Evolutionary conservation across 2,797 vertebrate species (phyloP).

Genomic region (Chromobotia macracanthus): DNA sequence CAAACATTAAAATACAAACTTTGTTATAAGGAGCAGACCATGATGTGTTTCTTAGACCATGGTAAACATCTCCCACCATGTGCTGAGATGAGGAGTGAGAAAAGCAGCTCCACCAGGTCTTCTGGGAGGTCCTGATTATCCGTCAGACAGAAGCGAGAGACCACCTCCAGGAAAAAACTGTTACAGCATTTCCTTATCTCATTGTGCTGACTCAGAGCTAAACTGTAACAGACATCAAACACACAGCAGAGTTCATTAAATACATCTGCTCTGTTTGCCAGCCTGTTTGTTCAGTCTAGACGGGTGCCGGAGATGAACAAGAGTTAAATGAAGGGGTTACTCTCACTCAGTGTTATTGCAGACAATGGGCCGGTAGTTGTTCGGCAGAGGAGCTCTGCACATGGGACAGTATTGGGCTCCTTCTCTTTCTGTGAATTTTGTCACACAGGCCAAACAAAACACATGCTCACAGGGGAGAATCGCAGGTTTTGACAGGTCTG

Average conservation of each 20-base stretch:
- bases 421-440: constrained; percentile 9
- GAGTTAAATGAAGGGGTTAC: neutral
- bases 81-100: constrained; percentile 75
- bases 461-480: constrained; percentile 73
- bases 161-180: constrained; percentile 80
- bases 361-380: constrained; percentile 58
- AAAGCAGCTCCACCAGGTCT: constrained; percentile 75
- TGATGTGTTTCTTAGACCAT: no score
- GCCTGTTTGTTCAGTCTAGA: no score
- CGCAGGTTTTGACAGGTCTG: constrained; percentile 62
- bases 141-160: constrained; percentile 77
- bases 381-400: constrained; percentile 64
- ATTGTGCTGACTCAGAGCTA: constrained; percentile 62
- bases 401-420: constrained; percentile 65
- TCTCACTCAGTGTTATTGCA: constrained; percentile 66
- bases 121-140: constrained; percentile 65
- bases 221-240: constrained; percentile 58
- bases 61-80: constrained; percentile 64
- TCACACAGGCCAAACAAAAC: constrained; percentile 71
- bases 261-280: no score
- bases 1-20: neutral
- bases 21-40: neutral
- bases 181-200: constrained; percentile 69
- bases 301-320: neutral
- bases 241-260: neutral